phyloP scores from a whole-genome alignment of 2,888 invertebrate genomes.

The Chromoteleia sp. region DNA sequence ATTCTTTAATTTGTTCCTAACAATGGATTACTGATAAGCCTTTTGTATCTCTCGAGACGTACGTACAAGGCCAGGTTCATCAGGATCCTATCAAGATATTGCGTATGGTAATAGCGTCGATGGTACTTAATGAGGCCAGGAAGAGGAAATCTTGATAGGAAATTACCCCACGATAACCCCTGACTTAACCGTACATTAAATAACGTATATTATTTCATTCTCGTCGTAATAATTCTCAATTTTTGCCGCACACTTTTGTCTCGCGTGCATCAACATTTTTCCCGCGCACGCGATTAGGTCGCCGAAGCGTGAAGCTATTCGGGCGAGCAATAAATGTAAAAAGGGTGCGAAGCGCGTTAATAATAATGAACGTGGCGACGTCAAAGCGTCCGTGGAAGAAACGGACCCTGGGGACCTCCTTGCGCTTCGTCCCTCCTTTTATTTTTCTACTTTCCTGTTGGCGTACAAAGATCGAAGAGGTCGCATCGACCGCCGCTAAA shows the following conservation, averaged over 20 bases:
- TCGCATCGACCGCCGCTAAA: conserved; percentile 38
- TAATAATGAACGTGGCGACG: conserved; percentile 61
- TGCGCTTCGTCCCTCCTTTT: conserved; percentile 27
- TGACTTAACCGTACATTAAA: conserved; percentile 25
- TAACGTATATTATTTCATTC: conserved; percentile 2
- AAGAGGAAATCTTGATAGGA: conserved; percentile 64
- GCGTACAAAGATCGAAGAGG: conserved; percentile 35
- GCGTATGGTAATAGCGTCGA: conserved; percentile 61
- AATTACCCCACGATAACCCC: conserved; percentile 49
- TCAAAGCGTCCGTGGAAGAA: conserved; percentile 61
- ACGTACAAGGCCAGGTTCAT: conserved; percentile 44
- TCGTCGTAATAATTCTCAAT: conserved; percentile 16
- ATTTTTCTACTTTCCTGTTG: conserved; percentile 23
- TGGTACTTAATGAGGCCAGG: conserved; percentile 58
- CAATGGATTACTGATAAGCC: conserved; percentile 41
- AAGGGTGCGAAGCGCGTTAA: conserved; percentile 57
- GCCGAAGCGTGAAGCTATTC: conserved; percentile 65
- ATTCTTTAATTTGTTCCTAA: conserved; percentile 37
- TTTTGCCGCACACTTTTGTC: conserved; percentile 36
- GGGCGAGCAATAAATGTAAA: conserved; percentile 54
- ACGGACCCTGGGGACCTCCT: conserved; percentile 55
- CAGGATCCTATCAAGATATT: conserved; percentile 59
- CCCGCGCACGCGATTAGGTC: conserved; percentile 68
- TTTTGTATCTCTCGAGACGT: conserved; percentile 51
- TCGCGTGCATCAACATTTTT: conserved; percentile 44